phyloP scores from a whole-genome alignment of 2,888 invertebrate species.

The Mythimna vitellina region DNA sequence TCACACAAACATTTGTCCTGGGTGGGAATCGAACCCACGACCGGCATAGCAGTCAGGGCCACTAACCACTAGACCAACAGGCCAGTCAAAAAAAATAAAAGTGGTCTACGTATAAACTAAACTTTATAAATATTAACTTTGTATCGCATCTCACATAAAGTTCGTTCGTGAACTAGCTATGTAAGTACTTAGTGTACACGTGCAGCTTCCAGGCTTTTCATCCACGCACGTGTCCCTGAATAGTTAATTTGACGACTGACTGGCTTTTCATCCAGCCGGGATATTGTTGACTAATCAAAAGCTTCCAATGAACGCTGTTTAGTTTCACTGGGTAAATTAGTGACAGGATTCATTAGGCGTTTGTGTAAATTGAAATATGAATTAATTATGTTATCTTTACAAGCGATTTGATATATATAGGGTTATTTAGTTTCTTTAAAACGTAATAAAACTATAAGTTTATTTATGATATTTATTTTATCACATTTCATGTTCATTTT shows the following conservation, averaged over 20 bases:
- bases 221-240: slow-evolving; percentile 64
- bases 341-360: slow-evolving; percentile 10
- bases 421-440: background rate
- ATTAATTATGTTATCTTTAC: background rate
- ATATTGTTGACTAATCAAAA: slow-evolving; percentile 52
- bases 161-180: background rate
- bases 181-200: slow-evolving; percentile 33
- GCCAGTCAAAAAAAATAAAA: too few species aligned
- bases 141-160: slow-evolving; percentile 3
- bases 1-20: too few species aligned
- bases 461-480: too few species aligned
- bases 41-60: too few species aligned
- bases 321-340: slow-evolving; percentile 29
- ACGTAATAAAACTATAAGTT: background rate
- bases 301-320: slow-evolving; percentile 35
- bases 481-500: too few species aligned
- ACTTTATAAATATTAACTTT: slow-evolving; percentile 11
- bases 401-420: background rate
- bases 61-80: too few species aligned
- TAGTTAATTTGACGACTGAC: slow-evolving; percentile 59
- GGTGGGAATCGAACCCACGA: too few species aligned
- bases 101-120: background rate
- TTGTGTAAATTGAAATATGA: slow-evolving; percentile 4
- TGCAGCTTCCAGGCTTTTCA: slow-evolving; percentile 59
- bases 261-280: slow-evolving; percentile 51